Evolutionary conservation across 2,797 vertebrate species (phyloP), one percentile per base, ranked within the genome.

Genomic region (Taenioides sp.): DNA sequence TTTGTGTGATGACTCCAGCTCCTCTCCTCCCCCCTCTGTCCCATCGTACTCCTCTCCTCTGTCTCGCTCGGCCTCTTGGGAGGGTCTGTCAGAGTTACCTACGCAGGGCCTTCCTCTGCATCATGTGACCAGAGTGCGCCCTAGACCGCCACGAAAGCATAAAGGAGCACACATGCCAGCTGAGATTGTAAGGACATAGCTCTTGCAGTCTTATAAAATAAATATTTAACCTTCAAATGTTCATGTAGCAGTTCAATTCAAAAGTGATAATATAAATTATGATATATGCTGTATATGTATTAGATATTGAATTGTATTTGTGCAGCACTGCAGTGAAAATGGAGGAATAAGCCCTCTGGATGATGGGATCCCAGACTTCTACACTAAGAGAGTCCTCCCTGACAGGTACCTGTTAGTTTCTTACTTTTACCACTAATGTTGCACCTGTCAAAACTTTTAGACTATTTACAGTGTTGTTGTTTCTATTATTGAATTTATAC

Each of bases 331-430:
- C 81, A 92, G 91, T 61, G 94, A 94, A 87, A 95, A 95, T 7
- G 95, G 94, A 78, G 92, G 88, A 70, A 91, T 92, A 75, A 92
- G 93, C 65, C 91, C 93, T 20, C 84, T 96, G 40, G 95, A 96
- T 58, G 95, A 96, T 50, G 95, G 95, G 63, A 88, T 96, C 18
- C 95, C 95, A 71, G 95, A 96, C 75, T 96, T 96, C 87, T 96
- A 95, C 68, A 93, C 93, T 70, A 94, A 94, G 75, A 89, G 93
- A 83, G 95, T 96, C 54, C 92, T 96, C 76, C 93, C 92, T 27
- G 94, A 96, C 78, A 95, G 92, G 91, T 91, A 47, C 43, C 43
- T 47, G 12, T 4, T 47, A 16, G 3, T 47, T 47, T 47, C 14
- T 47, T 47, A 47, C 43, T 47, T 47, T 47, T 47, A 47, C 43